These are phyloP conservation scores for Spodoptera litura DNA, from an alignment of 1,140 invertebrate species.

Conservation along the genomic window DNA sequence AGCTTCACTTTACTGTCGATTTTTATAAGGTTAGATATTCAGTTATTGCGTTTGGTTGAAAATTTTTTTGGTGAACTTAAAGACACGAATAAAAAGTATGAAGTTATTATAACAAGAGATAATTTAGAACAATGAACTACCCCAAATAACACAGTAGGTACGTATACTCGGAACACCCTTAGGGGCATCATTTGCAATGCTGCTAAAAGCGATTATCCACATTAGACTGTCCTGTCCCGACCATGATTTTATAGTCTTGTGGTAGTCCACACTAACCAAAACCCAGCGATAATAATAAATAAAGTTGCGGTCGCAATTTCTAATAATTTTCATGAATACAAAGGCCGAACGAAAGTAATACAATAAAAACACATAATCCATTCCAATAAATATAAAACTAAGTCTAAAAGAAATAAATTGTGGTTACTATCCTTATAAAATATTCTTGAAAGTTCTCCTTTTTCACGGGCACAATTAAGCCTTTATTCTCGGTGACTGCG, in stretches of 20 bases:
- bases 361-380: neutral
- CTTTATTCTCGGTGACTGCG: constrained; percentile 32
- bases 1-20: neutral
- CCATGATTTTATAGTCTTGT: neutral
- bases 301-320: constrained; percentile 13
- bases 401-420: constrained; percentile 3
- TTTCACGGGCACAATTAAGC: constrained; percentile 34
- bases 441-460: constrained; percentile 19
- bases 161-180: no score
- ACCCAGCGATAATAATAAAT: neutral
- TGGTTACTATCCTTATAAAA: constrained; percentile 21
- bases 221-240: no score
- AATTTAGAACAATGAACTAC: no score
- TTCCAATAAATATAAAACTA: neutral
- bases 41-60: no score
- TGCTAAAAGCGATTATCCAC: no score
- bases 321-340: neutral
- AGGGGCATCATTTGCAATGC: no score
- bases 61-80: no score
- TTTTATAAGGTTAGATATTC: no score
- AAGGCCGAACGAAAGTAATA: neutral
- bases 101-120: no score
- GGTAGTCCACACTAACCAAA: constrained; percentile 5
- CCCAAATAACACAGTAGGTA: no score
- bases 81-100: no score